These are phyloP conservation scores for Myotis pilosus DNA, from an alignment of 2,797 vertebrate genomes.

Conservation along the genomic window DNA sequence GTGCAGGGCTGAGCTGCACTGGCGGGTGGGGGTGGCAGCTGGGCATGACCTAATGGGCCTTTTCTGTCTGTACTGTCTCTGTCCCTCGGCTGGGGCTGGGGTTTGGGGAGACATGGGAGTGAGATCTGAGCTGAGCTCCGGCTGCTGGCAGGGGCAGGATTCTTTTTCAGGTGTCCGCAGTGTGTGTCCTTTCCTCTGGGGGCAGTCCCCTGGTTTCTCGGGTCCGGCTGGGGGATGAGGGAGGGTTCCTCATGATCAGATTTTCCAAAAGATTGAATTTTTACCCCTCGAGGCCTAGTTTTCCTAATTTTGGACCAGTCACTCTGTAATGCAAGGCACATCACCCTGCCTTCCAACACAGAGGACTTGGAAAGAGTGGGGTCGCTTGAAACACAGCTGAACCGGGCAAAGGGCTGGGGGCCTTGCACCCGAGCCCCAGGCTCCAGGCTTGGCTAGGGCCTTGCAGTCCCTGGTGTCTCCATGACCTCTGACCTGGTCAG, in stretches of 20 bases:
- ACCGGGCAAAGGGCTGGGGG: rapidly evolving
- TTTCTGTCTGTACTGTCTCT: neutral
- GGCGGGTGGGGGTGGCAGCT: neutral
- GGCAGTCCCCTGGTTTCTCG: neutral
- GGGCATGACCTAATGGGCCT: neutral
- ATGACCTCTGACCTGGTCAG: rapidly evolving
- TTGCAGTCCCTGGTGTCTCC: neutral
- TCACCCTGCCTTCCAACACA: neutral
- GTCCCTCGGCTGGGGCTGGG: conserved; percentile 20
- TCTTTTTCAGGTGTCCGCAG: neutral
- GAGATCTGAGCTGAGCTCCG: neutral
- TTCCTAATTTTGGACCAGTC: neutral
- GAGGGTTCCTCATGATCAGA: neutral
- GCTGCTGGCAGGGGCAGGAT: neutral
- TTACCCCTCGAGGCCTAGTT: neutral
- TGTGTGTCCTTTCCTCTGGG: neutral
- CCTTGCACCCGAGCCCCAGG: rapidly evolving
- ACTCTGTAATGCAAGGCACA: neutral
- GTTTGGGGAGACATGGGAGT: neutral
- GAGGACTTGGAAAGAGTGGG: neutral
- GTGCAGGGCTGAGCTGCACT: neutral
- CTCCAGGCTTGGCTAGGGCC: rapidly evolving
- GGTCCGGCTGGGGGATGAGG: neutral
- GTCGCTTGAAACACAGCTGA: neutral
- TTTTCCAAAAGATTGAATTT: neutral